A percentile compares a stretch with the other conserved stretches of the same genome.
phyloP scores from a whole-genome alignment of 1,140 invertebrate genomes.

The Lucilia cuprina region DNA sequence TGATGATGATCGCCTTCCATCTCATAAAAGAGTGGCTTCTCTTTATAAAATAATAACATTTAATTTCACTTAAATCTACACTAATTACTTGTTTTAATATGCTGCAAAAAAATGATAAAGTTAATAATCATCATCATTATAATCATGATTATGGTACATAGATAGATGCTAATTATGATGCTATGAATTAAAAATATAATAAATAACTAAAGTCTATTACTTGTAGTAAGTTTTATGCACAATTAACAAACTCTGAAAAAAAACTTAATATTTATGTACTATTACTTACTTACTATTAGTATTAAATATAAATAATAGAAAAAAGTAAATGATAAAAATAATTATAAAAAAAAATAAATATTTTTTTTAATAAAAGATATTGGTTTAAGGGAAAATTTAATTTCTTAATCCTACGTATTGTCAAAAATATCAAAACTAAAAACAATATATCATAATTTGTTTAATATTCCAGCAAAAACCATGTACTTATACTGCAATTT shows the following conservation, averaged over 20 bases:
- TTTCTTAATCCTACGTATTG: not conserved
- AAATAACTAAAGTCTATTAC: not conserved
- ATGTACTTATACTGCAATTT: too few species aligned
- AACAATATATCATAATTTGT: too few species aligned
- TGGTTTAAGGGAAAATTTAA: not conserved
- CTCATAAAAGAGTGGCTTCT: not conserved
- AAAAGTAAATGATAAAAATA: too few species aligned
- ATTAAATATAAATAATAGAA: too few species aligned
- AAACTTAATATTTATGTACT: not conserved
- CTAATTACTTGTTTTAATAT: not conserved
- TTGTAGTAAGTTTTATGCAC: not conserved
- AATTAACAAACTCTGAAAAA: not conserved
- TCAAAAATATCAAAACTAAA: too few species aligned
- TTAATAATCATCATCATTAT: not conserved
- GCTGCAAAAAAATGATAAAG: not conserved
- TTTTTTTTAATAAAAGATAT: not conserved
- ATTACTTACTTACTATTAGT: too few species aligned
- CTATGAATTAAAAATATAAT: not conserved
- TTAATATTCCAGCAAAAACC: too few species aligned
- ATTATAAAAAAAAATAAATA: not conserved
- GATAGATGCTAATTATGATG: not conserved
- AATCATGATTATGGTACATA: not conserved
- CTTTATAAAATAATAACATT: not conserved
- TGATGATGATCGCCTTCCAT: not conserved
- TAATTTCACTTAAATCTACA: slow-evolving; percentile 15